phyloP scores from a whole-genome alignment of 2,797 vertebrate genomes.

The Pangasius macronema region DNA sequence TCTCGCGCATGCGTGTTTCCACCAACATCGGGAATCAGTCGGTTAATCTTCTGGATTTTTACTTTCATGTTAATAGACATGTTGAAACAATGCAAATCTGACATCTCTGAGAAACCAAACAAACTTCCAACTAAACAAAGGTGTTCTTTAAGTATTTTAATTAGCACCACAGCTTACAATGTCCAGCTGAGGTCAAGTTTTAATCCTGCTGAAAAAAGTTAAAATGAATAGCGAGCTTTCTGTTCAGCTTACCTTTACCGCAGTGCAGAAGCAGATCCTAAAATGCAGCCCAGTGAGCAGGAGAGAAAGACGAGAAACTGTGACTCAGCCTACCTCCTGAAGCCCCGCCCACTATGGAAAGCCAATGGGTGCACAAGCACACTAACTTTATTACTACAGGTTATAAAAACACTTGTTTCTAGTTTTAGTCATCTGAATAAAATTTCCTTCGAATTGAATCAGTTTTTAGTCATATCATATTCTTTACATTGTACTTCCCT shows the following conservation, averaged over 20 bases:
- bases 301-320: neutral
- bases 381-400: neutral
- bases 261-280: neutral
- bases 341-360: conserved; percentile 25
- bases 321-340: neutral
- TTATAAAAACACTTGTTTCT: neutral
- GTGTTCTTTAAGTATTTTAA: neutral
- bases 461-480: neutral
- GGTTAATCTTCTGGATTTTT: neutral
- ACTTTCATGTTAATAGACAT: neutral
- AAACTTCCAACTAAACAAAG: neutral
- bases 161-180: neutral
- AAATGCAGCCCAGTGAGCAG: neutral
- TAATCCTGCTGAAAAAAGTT: too few species aligned
- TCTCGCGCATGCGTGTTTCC: conserved; percentile 8
- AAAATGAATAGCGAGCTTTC: neutral
- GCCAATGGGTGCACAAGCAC: neutral
- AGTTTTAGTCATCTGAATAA: neutral
- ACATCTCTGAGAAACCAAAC: neutral
- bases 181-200: neutral
- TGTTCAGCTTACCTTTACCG: neutral
- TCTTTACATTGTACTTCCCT: neutral
- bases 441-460: neutral
- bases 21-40: neutral
- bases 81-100: neutral